Evolutionary conservation across 2,888 invertebrate species (phyloP), one percentile per base, ranked within the genome.

Genomic region (Cephalotes varians): DNA sequence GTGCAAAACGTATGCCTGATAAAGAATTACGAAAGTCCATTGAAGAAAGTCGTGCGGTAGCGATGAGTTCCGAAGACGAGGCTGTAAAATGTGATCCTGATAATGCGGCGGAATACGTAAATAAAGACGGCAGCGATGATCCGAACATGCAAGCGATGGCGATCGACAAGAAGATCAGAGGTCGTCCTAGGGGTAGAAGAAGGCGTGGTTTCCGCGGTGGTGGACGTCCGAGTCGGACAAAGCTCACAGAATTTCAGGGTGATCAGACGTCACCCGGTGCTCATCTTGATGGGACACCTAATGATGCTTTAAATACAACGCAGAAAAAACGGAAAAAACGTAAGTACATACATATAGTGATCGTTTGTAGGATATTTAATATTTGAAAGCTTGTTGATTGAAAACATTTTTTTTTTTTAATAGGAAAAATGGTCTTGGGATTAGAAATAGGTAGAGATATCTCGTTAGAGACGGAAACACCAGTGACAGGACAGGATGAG

Each of bases 341-440:
- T 91, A 62, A 87, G 90, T 84, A 67, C 2, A 69, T 18, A 31
- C 1, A 10, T 31, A 49, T 56, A 44, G 21, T 21, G 21, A 77
- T 56, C 6, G 7, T 0, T 28, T 1, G 18, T 69, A 15, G 0
- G 10, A 40, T 28, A 21, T 10, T 9, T 12, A 21, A 44, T 51
- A 51, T 25, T 44, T 18, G 12, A 56, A 28, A 12, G 18, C 3
- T 6, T 31, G 0, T 31, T 77, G 31, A 56, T n/a, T 40, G 15
- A 51, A 12, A 49, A 54, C 9, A 60, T 31, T n/a, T n/a, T 34
- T 25, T 58, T 49, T 74, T 85, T 91, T 87, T n/a, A n/a, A 31
- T 71, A 94, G 94, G 94, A 85, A 94, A 95, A 92, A 94, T 95
- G 90, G 91, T 95, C n/a, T 91, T 95, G 12, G 95, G 95, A 37